Percentiles rank a stretch among this genome's conserved stretches.
Conservation (phyloP, 2,113 vertebrate genomes). For the Sinocyclocheilus anophthalmus region DNA sequence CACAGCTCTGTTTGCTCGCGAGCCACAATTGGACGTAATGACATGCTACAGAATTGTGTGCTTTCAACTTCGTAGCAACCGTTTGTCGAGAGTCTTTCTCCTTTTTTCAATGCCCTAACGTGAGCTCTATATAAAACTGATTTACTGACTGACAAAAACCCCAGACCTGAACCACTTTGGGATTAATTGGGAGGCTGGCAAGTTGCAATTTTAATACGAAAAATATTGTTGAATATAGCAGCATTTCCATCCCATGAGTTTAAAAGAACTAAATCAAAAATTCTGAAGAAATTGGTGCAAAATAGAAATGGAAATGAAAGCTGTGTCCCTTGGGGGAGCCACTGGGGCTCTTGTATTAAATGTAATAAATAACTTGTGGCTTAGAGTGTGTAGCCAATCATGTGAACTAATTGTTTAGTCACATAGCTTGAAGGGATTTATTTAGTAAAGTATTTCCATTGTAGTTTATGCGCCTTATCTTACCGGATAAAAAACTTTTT, state of each 20-base stretch:
- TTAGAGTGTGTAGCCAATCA: not conserved
- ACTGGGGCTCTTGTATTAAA: not conserved
- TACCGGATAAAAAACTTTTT: no score
- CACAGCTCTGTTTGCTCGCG: not conserved
- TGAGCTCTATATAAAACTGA: not conserved
- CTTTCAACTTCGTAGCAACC: not conserved
- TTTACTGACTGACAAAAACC: not conserved
- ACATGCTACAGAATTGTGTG: not conserved
- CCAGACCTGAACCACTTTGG: not conserved
- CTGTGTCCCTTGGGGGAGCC: not conserved
- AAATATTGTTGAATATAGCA: not conserved
- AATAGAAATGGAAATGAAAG: not conserved
- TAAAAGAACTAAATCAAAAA: not conserved
- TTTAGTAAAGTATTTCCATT: not conserved
- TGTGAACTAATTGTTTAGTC: not conserved
- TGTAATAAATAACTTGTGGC: not conserved
- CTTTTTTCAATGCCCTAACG: not conserved
- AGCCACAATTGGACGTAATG: not conserved
- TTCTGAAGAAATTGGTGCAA: not conserved
- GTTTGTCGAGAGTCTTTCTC: not conserved
- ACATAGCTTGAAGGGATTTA: not conserved
- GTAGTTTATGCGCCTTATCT: no score
- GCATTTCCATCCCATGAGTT: not conserved
- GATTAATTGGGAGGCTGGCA: not conserved
- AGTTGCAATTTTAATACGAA: not conserved